Percentiles rank a stretch among this genome's conserved stretches.
Evolutionary conservation across 1,140 invertebrate species (phyloP).

Genomic region (Lepidurus packardi): DNA sequence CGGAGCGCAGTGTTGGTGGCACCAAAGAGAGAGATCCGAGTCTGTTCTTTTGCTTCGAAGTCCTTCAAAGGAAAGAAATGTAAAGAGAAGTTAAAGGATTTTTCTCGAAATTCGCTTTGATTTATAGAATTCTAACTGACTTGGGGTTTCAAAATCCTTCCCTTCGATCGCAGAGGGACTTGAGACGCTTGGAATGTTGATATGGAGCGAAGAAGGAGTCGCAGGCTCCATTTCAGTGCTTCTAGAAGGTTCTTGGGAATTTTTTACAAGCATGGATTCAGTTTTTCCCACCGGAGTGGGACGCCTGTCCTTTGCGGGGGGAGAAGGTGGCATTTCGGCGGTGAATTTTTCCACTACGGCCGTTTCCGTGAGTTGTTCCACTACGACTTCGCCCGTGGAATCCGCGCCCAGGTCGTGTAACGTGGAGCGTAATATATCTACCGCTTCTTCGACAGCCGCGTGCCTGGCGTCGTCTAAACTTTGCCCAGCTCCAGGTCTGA

Average conservation of each 20-base stretch:
- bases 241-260: background rate
- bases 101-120: background rate
- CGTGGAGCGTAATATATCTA: conserved; percentile 4
- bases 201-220: background rate
- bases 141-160: background rate
- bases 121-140: background rate
- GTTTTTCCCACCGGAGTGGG: background rate
- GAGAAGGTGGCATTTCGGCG: background rate
- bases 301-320: background rate
- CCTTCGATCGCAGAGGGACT: background rate
- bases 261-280: background rate
- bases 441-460: conserved; percentile 23
- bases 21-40: background rate
- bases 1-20: background rate
- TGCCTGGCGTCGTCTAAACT: background rate
- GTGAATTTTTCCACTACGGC: background rate
- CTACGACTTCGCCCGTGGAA: background rate
- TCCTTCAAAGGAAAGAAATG: background rate
- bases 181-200: background rate
- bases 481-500: background rate
- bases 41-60: background rate
- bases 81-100: background rate
- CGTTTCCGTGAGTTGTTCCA: background rate
- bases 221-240: background rate
- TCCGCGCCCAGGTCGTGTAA: conserved; percentile 19